Percentiles rank a stretch among this genome's conserved stretches.
Evolutionary conservation across 1,140 invertebrate species (phyloP).

Genomic region (Periplaneta americana): DNA sequence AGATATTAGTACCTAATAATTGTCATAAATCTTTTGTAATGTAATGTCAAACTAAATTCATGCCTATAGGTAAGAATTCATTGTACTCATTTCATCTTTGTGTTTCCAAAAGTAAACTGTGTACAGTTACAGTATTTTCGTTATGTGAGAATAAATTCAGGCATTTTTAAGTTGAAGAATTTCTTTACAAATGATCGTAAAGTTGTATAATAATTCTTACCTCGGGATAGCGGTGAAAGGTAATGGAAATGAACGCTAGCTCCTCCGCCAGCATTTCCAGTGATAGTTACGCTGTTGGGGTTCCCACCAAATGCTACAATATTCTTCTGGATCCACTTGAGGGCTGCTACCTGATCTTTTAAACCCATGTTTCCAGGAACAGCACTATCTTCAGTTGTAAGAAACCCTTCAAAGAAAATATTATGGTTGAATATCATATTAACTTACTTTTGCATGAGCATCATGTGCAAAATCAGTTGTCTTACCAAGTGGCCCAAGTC

Average conservation of each 20-base stretch:
- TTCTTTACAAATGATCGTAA: too few species aligned
- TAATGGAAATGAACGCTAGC: not conserved
- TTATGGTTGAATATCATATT: not conserved
- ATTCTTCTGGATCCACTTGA: not conserved
- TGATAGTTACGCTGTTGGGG: not conserved
- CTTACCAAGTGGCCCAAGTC: slow-evolving; percentile 28
- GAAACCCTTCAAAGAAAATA: not conserved
- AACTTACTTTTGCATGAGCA: not conserved
- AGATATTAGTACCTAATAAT: too few species aligned
- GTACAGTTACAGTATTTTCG: too few species aligned
- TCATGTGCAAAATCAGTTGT: not conserved
- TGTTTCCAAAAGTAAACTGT: too few species aligned
- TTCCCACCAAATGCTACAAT: not conserved
- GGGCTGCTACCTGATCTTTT: not conserved
- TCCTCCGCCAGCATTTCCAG: not conserved
- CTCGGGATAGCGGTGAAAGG: not conserved
- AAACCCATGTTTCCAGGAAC: not conserved
- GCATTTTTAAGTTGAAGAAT: too few species aligned
- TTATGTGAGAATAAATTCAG: too few species aligned
- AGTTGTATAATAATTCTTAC: too few species aligned
- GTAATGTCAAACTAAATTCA: too few species aligned
- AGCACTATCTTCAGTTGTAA: not conserved
- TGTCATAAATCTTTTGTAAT: too few species aligned
- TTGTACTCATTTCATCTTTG: too few species aligned
- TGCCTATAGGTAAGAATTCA: too few species aligned